Conservation (phyloP, 2,888 invertebrate genomes). For the Rugalucina vietnamica region DNA sequence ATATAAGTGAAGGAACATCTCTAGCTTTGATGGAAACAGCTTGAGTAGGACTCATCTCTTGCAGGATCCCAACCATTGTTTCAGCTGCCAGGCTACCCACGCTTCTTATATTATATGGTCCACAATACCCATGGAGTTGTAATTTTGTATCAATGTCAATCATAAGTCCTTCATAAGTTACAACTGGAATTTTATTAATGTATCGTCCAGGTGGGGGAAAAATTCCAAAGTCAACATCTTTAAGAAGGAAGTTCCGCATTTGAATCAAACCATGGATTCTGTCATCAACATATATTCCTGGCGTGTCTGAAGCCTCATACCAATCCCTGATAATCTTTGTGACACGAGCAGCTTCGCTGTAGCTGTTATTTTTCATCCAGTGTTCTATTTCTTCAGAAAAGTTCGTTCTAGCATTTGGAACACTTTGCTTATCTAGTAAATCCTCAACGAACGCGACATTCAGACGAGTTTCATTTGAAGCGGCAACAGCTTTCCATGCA, state of each 20-base stretch:
- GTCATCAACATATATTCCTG: constrained; percentile 13
- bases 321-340: constrained; percentile 24
- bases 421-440: constrained; percentile 46
- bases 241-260: constrained; percentile 24
- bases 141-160: constrained; percentile 42
- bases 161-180: constrained; percentile 32
- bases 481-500: constrained; percentile 10
- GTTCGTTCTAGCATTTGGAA: constrained; percentile 36
- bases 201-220: constrained; percentile 25
- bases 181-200: constrained; percentile 29
- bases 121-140: constrained; percentile 21
- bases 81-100: constrained; percentile 41
- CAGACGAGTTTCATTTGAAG: constrained; percentile 17
- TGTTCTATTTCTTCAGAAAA: constrained; percentile 36
- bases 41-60: constrained; percentile 24
- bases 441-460: constrained; percentile 29
- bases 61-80: constrained; percentile 38
- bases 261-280: neutral
- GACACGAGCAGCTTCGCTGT: constrained; percentile 5
- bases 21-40: constrained; percentile 43
- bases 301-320: constrained; percentile 36
- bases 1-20: constrained; percentile 33
- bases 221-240: constrained; percentile 11
- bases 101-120: constrained; percentile 29
- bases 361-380: constrained; percentile 33